Evolutionary conservation across 2,888 invertebrate species (phyloP), one percentile per base, ranked within the genome.

Genomic region (Drosophila mimetica): DNA sequence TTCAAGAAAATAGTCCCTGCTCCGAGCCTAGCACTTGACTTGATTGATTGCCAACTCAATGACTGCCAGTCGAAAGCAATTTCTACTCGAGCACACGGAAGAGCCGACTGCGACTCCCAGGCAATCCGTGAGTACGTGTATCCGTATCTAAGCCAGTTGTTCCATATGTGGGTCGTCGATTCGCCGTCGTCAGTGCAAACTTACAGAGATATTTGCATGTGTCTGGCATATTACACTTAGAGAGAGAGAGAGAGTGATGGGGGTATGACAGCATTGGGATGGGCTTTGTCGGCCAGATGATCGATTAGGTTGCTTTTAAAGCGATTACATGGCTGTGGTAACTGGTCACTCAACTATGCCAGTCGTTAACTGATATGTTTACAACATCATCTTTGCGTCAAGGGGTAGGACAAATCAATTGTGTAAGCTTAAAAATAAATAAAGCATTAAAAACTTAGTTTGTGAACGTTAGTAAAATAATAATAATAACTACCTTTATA

Each of bases 41-140:
- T 87, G 84, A 84, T 84, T 84, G 84, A 84, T 86, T 82, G 77
- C 77, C 79, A 70, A 74, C 77, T 71, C 69, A 67, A 25, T 48
- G 75, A 59, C 72, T 60, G 69, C 30, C 64, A 70, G 71, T 54
- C 57, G 63, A 59, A 71, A 71, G 76, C 67, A 57, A 77, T 79
- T 86, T 86, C 75, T 84, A 83, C 77, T 77, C 71, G 76, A 86
- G 52, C 55, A 39, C 60, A 71, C 58, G 46, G 58, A 58, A 52
- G 13, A 18, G 39, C 5, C 18, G 39, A 37, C 36, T 18, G 54
- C 50, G 36, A 30, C 70, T 70, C 48, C 46, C 30, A 36, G 46
- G 58, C 54, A 44, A 64, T 69, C 46, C 59, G 42, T 70, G 32
- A 41, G 59, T 44, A 67, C 51, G 59, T 52, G 41, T 50, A 53